Evolutionary conservation across 2,888 invertebrate genomes (phyloP).

Genomic region (Mylabris sibirica): DNA sequence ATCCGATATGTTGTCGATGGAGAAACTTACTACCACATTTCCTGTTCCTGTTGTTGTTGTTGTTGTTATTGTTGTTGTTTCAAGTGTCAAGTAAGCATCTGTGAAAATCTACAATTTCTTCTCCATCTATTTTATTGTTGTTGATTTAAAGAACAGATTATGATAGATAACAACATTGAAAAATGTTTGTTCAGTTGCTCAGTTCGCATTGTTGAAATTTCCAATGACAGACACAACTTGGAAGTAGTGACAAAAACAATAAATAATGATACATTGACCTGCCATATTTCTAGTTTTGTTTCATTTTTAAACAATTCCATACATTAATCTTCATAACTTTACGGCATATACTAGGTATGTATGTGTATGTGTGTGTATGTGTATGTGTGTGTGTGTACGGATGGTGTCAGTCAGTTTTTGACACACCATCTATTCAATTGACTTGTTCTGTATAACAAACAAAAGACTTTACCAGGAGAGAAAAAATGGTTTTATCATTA

Average conservation of each 20-base stretch:
- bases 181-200: constrained; percentile 23
- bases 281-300: constrained; percentile 49
- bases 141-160: constrained; percentile 35
- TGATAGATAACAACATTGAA: constrained; percentile 26
- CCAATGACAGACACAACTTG: constrained; percentile 9
- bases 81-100: constrained; percentile 11
- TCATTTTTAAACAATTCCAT: constrained; percentile 44
- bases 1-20: neutral
- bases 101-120: constrained; percentile 16
- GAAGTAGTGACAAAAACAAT: constrained; percentile 47
- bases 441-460: neutral
- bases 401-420: constrained; percentile 4
- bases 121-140: neutral
- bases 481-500: neutral
- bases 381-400: neutral
- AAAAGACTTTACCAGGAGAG: neutral
- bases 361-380: neutral
- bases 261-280: constrained; percentile 54
- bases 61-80: neutral
- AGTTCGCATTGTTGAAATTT: neutral
- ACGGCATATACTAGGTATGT: constrained; percentile 8
- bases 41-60: neutral
- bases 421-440: constrained; percentile 7
- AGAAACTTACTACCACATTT: neutral
- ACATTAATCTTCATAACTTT: constrained; percentile 51